Evolutionary conservation across 2,113 vertebrate species (phyloP), one percentile per base, ranked within the genome.

Genomic region (Rhinopomastus cyanomelas): DNA sequence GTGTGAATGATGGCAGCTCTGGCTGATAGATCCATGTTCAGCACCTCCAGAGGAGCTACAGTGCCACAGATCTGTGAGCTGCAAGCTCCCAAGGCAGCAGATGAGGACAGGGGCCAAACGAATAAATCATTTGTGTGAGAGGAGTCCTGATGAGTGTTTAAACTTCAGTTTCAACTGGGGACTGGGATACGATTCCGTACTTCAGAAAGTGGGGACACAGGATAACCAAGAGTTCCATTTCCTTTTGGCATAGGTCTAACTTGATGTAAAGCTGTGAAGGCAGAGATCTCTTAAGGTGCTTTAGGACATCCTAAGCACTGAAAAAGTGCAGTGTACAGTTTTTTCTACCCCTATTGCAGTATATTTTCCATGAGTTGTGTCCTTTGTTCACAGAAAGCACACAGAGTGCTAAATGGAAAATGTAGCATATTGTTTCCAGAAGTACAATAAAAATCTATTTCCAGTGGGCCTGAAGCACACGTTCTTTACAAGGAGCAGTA

Each of bases 381-480:
- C 66, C 71, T 95, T 93, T 90, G 92, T 88, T 94, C 84, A 66
- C 53, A 87, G 74, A 94, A 90, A 87, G 90, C 92, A 94, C 71
- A 77, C 90, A 61, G 72, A 60, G 86, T 86, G 69, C 90, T 93
- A 73, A 88, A 79, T 69, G 86, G 93, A 90, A 90, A 95, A 88
- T 11, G n/a, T 52, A 46, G 81, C 62, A 60, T 69, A 90, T 88
- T 94, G 92, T 95, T 96, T 96, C 92, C 92, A 91, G 88, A 86
- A 88, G 92, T 88, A 88, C 84, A 90, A 93, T 89, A 92, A 92
- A 94, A 95, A 93, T 81, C 90, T 90, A 52, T 85, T 87, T 90
- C 44, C 88, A 94, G 73, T 90, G 86, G 66, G 90, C 77, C 67
- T 53, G 62, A 75, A 86, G 84, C 77, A 0, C 39, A 88, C 62